A percentile compares a stretch with the other conserved stretches of the same genome.
phyloP scores from a whole-genome alignment of 35 echinoderm and acorn worm genomes.

The Acanthaster planci region DNA sequence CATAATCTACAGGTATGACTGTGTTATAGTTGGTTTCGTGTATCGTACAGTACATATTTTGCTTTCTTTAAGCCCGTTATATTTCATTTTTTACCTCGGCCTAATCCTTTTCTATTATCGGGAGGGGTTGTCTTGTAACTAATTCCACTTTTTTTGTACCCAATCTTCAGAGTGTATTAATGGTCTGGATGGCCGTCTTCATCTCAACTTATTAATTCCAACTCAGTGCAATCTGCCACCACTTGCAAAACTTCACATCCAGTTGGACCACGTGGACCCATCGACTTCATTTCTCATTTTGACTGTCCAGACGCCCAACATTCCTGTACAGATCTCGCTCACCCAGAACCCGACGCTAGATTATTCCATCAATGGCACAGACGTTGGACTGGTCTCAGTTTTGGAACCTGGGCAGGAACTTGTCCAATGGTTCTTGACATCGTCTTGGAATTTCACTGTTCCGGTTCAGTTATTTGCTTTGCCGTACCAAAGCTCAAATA shows the following conservation, averaged over 20 bases:
- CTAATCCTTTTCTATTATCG: too few species aligned
- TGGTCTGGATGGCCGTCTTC: background rate
- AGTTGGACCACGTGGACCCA: background rate
- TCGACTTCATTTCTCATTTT: background rate
- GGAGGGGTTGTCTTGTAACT: too few species aligned
- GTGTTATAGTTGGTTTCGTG: too few species aligned
- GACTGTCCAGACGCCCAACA: background rate
- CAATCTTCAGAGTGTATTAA: background rate
- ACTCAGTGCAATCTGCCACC: background rate
- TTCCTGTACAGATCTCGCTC: background rate
- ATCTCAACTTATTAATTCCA: slow-evolving; percentile 10
- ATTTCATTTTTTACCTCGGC: too few species aligned
- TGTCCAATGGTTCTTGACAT: background rate
- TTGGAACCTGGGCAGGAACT: background rate
- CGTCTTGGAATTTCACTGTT: background rate
- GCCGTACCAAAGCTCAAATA: background rate
- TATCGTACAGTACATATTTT: too few species aligned
- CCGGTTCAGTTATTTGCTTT: background rate
- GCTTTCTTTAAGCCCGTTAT: too few species aligned
- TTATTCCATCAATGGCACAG: background rate
- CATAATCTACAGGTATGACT: too few species aligned
- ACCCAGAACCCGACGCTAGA: background rate
- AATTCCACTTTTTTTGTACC: too few species aligned
- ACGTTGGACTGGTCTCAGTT: background rate
- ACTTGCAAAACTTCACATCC: background rate